A percentile compares a stretch with the other conserved stretches of the same genome.
phyloP scores from a whole-genome alignment of 1,140 invertebrate species.

The Eulimnadia texana region DNA sequence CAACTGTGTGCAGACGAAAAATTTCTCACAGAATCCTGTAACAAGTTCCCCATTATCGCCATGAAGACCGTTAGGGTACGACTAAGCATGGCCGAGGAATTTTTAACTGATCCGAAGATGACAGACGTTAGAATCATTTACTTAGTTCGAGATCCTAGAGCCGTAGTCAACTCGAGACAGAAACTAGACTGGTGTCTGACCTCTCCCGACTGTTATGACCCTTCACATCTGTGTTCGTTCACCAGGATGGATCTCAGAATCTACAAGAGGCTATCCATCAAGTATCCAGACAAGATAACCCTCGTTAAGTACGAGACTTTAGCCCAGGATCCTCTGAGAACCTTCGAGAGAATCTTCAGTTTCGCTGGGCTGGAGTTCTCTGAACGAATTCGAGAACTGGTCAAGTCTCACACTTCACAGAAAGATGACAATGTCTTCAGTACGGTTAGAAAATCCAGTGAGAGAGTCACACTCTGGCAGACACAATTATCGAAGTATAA shows the following conservation, averaged over 20 bases:
- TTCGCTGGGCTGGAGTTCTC: slow-evolving; percentile 23
- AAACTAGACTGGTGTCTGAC: slow-evolving; percentile 51
- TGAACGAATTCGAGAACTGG: slow-evolving; percentile 13
- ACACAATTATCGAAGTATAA: slow-evolving; percentile 20
- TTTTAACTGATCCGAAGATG: slow-evolving; percentile 54
- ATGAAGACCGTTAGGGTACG: slow-evolving; percentile 70
- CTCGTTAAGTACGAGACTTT: slow-evolving; percentile 26
- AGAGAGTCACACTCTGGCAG: slow-evolving; percentile 21
- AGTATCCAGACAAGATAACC: slow-evolving; percentile 49
- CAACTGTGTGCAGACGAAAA: slow-evolving; percentile 20
- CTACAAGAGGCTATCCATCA: slow-evolving; percentile 45
- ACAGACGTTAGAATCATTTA: slow-evolving; percentile 58
- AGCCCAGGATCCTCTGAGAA: slow-evolving; percentile 20
- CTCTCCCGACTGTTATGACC: slow-evolving; percentile 64
- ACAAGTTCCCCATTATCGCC: slow-evolving; percentile 68
- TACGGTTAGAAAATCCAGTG: slow-evolving; percentile 21
- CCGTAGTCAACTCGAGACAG: slow-evolving; percentile 60
- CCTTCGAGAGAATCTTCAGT: slow-evolving; percentile 22
- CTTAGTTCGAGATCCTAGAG: slow-evolving; percentile 67
- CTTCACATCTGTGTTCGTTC: slow-evolving; percentile 57
- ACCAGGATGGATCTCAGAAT: slow-evolving; percentile 64
- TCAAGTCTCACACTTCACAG: slow-evolving; percentile 18
- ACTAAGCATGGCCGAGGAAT: slow-evolving; percentile 48
- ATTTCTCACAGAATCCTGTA: slow-evolving; percentile 36
- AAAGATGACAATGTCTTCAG: slow-evolving; percentile 21